phyloP scores from a whole-genome alignment of 2,797 vertebrate species.

The Poeciliopsis infans region DNA sequence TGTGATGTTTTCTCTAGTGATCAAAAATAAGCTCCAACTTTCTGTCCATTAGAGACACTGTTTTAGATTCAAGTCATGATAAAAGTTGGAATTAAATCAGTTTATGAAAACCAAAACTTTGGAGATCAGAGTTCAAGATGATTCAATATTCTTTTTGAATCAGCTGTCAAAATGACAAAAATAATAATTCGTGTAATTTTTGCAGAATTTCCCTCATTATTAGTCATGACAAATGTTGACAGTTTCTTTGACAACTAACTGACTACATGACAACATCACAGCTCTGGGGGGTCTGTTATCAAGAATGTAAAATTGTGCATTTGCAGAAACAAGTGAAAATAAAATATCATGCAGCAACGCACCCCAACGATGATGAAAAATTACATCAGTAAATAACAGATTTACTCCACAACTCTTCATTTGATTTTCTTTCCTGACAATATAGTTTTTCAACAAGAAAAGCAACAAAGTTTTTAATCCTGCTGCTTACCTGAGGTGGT shows the following conservation, averaged over 20 bases:
- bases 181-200: background rate
- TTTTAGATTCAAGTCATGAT: background rate
- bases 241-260: background rate
- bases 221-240: background rate
- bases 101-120: background rate
- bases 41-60: background rate
- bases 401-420: conserved; percentile 36
- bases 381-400: background rate
- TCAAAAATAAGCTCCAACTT: background rate
- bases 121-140: background rate
- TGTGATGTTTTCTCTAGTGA: background rate
- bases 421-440: conserved; percentile 18
- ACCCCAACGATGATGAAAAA: background rate
- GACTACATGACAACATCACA: background rate
- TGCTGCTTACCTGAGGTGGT: conserved; percentile 92
- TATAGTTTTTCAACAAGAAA: conserved; percentile 30
- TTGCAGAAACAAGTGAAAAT: background rate
- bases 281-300: background rate
- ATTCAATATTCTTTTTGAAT: background rate
- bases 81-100: background rate
- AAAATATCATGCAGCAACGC: background rate
- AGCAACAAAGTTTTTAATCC: conserved; percentile 46
- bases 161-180: background rate
- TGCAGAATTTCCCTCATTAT: background rate
- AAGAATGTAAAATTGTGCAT: background rate